Evolutionary conservation across 2,113 vertebrate species (phyloP), one percentile per base, ranked within the genome.

Genomic region (Ariopsis seemanni): DNA sequence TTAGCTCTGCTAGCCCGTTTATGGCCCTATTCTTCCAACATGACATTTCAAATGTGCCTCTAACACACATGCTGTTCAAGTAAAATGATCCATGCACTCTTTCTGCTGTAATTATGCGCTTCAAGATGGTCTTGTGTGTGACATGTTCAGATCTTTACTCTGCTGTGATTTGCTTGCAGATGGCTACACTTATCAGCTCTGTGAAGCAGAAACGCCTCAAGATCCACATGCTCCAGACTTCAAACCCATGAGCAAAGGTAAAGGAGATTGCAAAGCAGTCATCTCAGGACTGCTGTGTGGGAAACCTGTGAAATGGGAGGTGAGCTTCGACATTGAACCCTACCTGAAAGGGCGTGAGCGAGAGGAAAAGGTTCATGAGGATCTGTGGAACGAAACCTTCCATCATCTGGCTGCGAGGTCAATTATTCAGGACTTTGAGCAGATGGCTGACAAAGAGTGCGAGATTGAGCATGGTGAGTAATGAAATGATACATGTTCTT

Each of bases 351-450:
- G 96, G 10, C 90, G 92, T 0, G 94, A 95, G 72, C 93, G 91
- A 0, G 94, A 88, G 89, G 94, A 91, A 3, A 95, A 94, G 0
- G 92, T 93, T 0, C 95, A 96, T 0, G 89, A 94, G 0, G 97
- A 99, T 84, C 91, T 96, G 72, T 99, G 98, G 98, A 97, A 94
- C 0, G 97, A 97, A 93, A 99, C 97, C 89, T 98, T 99, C 93
- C 98, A 99, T 91, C 97, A 99, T 90, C 92, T 99, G 95, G 97
- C 97, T 0, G 97, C 96, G 58, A 94, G 94, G 74, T 96, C 98
- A n/a, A 95, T 99, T 92, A 96, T 98, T 88, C 93, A 95, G 1
- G 98, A 99, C 93, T 97, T 99, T 0, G 98, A 99, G 92, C 96
- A 97, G 89, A 97, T 99, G 86, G 96, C 93, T 0, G 94, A 97